Evolutionary conservation across 2,797 vertebrate species (phyloP).

Genomic region (Amniataba percoides): DNA sequence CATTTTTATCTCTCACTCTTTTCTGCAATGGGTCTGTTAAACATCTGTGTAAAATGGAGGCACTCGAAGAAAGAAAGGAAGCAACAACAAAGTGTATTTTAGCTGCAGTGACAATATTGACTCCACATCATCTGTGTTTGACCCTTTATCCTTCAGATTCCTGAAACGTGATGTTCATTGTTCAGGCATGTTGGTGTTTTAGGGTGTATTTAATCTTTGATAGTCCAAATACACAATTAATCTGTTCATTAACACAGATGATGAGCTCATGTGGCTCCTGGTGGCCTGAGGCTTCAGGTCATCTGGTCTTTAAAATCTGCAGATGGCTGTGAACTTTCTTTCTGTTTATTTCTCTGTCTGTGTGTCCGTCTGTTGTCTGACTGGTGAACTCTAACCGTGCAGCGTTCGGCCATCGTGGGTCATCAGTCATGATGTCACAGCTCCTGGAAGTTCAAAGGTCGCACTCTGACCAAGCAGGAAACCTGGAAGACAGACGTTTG

Average conservation of each 20-base stretch:
- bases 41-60: not conserved
- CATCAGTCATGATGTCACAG: constrained; percentile 72
- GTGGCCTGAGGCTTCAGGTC: not conserved
- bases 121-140: not conserved
- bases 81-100: not conserved
- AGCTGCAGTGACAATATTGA: not conserved
- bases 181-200: not conserved
- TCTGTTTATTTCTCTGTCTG: constrained; percentile 39
- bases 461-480: constrained; percentile 70
- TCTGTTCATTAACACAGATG: not conserved
- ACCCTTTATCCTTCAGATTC: not conserved
- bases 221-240: too few species aligned
- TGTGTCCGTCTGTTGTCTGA: constrained; percentile 30
- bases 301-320: not conserved
- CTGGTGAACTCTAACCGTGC: constrained; percentile 59
- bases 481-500: constrained; percentile 53
- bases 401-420: constrained; percentile 1
- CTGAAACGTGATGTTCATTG: not conserved
- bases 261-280: not conserved
- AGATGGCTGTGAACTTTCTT: not conserved
- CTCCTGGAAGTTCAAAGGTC: constrained; percentile 71
- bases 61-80: not conserved
- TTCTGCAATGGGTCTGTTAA: not conserved
- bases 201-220: not conserved
- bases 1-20: not conserved